A percentile compares a stretch with the other conserved stretches of the same genome.
phyloP scores from a whole-genome alignment of 2,113 vertebrate genomes.

The Pteropus alecto region DNA sequence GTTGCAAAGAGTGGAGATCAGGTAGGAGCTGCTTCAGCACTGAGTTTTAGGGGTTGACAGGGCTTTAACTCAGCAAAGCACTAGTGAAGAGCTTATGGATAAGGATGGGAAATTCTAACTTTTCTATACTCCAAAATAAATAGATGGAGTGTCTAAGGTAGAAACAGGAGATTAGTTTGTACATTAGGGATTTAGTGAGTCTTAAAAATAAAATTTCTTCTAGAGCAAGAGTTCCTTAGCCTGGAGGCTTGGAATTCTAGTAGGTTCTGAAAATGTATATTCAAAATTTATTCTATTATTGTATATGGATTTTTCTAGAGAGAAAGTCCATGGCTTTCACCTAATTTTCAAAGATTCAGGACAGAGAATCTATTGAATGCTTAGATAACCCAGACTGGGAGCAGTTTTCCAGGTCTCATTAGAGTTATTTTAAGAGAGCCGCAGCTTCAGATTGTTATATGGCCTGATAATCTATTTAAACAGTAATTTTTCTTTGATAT shows the following conservation, averaged over 20 bases:
- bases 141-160: background rate
- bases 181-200: background rate
- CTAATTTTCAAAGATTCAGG: constrained; percentile 54
- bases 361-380: constrained; percentile 8
- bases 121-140: background rate
- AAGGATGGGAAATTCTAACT: background rate
- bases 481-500: constrained; percentile 25
- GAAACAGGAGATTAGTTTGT: background rate
- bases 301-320: constrained; percentile 20
- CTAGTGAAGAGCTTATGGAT: background rate
- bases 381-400: constrained; percentile 2
- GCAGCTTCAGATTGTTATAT: background rate
- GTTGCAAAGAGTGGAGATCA: background rate
- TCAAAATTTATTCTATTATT: constrained; percentile 16
- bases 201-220: background rate
- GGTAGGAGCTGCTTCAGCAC: background rate
- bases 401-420: background rate
- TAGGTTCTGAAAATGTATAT: constrained; percentile 8
- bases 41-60: background rate
- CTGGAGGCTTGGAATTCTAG: background rate
- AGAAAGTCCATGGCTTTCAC: background rate
- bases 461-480: background rate
- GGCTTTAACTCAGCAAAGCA: background rate
- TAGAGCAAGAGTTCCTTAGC: background rate
- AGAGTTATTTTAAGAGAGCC: constrained; percentile 23